Conservation (phyloP, 2,888 invertebrate species). For the Xanthorhoe designata region DNA sequence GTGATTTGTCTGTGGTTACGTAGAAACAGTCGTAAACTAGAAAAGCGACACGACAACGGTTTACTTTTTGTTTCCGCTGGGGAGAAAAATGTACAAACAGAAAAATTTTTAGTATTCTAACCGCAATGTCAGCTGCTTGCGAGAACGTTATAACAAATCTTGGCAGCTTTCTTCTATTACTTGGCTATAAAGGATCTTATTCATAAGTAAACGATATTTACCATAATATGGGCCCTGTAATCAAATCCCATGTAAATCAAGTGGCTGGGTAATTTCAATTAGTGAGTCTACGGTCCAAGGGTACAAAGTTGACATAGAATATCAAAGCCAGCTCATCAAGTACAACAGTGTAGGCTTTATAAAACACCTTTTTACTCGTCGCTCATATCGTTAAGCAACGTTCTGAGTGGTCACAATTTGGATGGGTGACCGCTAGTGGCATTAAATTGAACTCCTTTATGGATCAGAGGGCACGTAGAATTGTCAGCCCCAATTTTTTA, state of each 20-base stretch:
- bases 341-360: not conserved
- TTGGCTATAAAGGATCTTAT: conserved; percentile 1
- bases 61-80: not conserved
- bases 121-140: not conserved
- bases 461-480: too few relatives aligned
- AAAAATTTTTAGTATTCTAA: conserved; percentile 1
- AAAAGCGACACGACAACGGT: not conserved
- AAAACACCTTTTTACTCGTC: not conserved
- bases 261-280: conserved; percentile 38
- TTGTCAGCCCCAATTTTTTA: too few relatives aligned
- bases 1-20: conserved; percentile 10
- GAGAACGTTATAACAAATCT: not conserved
- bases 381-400: too few relatives aligned
- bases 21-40: not conserved
- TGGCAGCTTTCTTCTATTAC: not conserved
- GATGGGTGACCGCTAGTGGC: too few relatives aligned
- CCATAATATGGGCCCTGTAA: conserved; percentile 28
- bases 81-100: conserved; percentile 6
- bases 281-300: conserved; percentile 23
- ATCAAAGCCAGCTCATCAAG: not conserved
- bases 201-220: conserved; percentile 15
- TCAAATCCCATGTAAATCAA: conserved; percentile 41
- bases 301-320: conserved; percentile 2
- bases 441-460: too few relatives aligned
- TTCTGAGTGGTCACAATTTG: too few relatives aligned